Evolutionary conservation across 2,888 invertebrate genomes (phyloP).

Genomic region (Thelaira solivaga): DNA sequence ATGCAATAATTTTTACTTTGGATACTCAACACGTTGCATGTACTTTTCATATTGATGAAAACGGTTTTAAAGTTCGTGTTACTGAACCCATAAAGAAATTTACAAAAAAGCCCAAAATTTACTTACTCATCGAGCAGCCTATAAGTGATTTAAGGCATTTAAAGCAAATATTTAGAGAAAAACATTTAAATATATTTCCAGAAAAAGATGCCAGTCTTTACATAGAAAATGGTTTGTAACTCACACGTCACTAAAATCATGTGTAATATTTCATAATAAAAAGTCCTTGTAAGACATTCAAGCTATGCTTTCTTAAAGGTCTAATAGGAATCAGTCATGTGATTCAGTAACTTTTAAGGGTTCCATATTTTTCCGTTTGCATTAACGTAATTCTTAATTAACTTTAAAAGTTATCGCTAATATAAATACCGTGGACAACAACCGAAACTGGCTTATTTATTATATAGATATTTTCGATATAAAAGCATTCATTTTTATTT

Average conservation of each 20-base stretch:
- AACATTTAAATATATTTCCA: slow-evolving; percentile 72
- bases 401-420: no score
- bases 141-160: slow-evolving; percentile 67
- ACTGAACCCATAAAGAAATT: slow-evolving; percentile 67
- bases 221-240: slow-evolving; percentile 67
- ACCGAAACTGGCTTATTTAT: no score
- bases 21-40: slow-evolving; percentile 69
- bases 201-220: slow-evolving; percentile 72
- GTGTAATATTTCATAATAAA: no score
- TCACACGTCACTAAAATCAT: background rate
- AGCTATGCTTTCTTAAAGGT: no score
- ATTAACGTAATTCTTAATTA: no score
- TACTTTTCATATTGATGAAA: slow-evolving; percentile 66
- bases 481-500: no score
- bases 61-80: slow-evolving; percentile 69
- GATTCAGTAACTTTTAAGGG: no score
- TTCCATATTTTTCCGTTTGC: no score
- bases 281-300: no score
- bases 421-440: no score
- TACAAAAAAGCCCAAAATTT: slow-evolving; percentile 67
- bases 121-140: slow-evolving; percentile 68
- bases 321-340: no score
- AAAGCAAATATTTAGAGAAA: slow-evolving; percentile 69
- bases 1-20: slow-evolving; percentile 67
- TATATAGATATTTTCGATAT: no score